Conservation (phyloP, 2,113 vertebrate genomes). For the Callocephalon fimbriatum region DNA sequence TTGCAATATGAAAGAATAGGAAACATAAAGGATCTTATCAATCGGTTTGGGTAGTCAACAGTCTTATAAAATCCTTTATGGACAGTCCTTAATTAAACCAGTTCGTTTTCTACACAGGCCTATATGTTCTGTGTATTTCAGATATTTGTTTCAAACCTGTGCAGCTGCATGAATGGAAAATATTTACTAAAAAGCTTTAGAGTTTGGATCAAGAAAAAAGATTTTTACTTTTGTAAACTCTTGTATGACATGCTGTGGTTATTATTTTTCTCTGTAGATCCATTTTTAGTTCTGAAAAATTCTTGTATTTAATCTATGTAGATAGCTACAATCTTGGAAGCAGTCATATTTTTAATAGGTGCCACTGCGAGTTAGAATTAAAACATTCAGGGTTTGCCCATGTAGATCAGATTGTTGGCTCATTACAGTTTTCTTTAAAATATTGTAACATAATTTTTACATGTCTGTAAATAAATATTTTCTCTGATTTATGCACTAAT, state of each 20-base stretch:
- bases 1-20: neutral
- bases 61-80: neutral
- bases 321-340: constrained; percentile 20
- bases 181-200: constrained; percentile 62
- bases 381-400: neutral
- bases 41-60: neutral
- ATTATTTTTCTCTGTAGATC: constrained; percentile 11
- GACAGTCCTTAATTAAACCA: neutral
- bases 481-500: constrained; percentile 72
- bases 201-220: constrained; percentile 34
- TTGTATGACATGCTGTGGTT: neutral
- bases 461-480: constrained; percentile 82
- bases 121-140: neutral
- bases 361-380: neutral
- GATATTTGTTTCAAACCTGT: constrained; percentile 15
- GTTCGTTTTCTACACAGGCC: neutral
- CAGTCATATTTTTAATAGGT: constrained; percentile 43
- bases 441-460: constrained; percentile 79
- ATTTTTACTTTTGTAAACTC: constrained; percentile 66
- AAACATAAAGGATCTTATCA: neutral
- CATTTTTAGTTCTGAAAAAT: constrained; percentile 19
- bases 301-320: constrained; percentile 1
- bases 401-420: constrained; percentile 22
- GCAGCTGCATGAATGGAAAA: constrained; percentile 48
- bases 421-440: constrained; percentile 63